These are phyloP conservation scores for Esox niger DNA, from an alignment of 2,113 vertebrate genomes.

Conservation along the genomic window DNA sequence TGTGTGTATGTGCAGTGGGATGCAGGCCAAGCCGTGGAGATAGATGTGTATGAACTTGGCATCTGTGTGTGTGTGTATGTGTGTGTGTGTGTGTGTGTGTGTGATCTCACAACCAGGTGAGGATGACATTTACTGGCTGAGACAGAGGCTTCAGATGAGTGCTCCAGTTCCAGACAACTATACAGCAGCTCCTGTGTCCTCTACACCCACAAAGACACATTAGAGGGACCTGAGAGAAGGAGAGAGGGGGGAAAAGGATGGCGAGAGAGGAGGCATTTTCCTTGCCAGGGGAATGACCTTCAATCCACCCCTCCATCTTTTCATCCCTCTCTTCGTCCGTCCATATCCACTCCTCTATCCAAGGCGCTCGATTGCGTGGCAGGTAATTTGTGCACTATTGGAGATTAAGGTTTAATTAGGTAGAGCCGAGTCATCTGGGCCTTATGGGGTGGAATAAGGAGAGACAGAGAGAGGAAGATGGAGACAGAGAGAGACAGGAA, in stretches of 20 bases:
- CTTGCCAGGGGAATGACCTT: slow-evolving; percentile 69
- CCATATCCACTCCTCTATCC: slow-evolving; percentile 7
- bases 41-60: slow-evolving; percentile 33
- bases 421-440: slow-evolving; percentile 72
- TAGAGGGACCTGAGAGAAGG: slow-evolving; percentile 17
- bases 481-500: no score
- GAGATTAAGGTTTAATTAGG: slow-evolving; percentile 81
- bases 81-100: slow-evolving; percentile 26
- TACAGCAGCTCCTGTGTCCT: not conserved
- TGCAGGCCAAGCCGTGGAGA: slow-evolving; percentile 58
- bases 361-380: slow-evolving; percentile 65
- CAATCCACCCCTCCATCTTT: slow-evolving; percentile 55
- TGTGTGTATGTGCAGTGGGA: no score
- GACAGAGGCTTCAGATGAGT: slow-evolving; percentile 49
- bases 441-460: slow-evolving; percentile 70
- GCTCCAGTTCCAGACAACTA: slow-evolving; percentile 49
- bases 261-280: slow-evolving; percentile 13
- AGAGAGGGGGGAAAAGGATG: slow-evolving; percentile 8
- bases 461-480: slow-evolving; percentile 32
- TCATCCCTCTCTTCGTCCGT: slow-evolving; percentile 29
- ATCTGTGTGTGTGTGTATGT: slow-evolving; percentile 22
- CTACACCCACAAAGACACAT: slow-evolving; percentile 10
- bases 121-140: slow-evolving; percentile 45
- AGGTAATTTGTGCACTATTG: slow-evolving; percentile 76
- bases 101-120: slow-evolving; percentile 59